Evolutionary conservation across 2,888 invertebrate species (phyloP), one percentile per base, ranked within the genome.

Genomic region (Strigamia transsilvanica): DNA sequence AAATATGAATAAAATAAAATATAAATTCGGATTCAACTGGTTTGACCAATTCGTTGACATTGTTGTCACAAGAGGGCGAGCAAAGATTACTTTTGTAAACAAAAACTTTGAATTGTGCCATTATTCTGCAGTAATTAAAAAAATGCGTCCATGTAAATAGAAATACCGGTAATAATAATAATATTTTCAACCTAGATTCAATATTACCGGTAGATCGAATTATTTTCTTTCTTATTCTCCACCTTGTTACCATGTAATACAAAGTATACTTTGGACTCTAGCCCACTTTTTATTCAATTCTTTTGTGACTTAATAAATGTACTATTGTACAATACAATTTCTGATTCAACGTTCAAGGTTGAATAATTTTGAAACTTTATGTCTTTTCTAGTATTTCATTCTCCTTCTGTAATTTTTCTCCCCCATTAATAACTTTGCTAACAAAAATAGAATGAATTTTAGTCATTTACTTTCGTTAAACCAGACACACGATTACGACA

Each of bases 1-100:
- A 51, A 18, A 51, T 51, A 51, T 18, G 51, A 27, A 27, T 27
- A 27, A 27, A 27, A 27, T 1, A 6, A 18, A 7, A 51, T 7
- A 51, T 18, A 51, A 51, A 51, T 51, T 51, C 51, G 51, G 51
- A 51, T 51, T 51, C 51, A 51, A 51, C 51, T 10, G 51, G 51
- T 51, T 51, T 51, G 15, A 18, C 15, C 0, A 38, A 38, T 51
- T 51, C 13, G n/a, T 51, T 51, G 1, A 51, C 2, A 18, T 51
- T 18, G 2, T 51, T 51, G 51, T 13, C 51, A 12, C 15, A 51
- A 51, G 51, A 51, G 3, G 51, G 51, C 51, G 18, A 6, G 18
- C 51, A 6, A 10, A 38, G 15, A 13, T 51, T 18, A 18, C 4
- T 51, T 27, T 27, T 27, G 27, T 27, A 27, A 27, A 3, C 27